Conservation (phyloP, 2,797 vertebrate genomes). For the Phoeniculus purpureus region DNA sequence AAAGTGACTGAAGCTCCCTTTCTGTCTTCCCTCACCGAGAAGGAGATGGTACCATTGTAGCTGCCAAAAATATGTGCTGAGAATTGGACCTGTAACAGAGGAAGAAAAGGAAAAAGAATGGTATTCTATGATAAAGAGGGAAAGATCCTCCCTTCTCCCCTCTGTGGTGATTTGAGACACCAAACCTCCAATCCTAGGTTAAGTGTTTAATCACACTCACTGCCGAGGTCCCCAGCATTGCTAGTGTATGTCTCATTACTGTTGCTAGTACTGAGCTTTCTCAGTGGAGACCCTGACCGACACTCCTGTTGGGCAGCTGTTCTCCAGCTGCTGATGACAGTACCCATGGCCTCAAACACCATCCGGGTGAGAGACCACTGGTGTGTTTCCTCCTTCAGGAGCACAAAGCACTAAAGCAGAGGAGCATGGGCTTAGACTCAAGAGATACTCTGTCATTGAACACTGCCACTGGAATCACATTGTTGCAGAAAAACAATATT, state of each 20-base stretch:
- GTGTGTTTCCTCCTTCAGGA: not conserved
- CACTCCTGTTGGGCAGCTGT: not conserved
- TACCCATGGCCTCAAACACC: not conserved
- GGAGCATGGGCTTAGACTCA: not conserved
- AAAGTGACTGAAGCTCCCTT: constrained; percentile 25
- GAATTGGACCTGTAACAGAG: constrained; percentile 82
- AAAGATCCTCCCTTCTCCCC: not conserved
- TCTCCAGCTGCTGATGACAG: not conserved
- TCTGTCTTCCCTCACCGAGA: constrained; percentile 81
- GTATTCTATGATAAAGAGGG: not conserved
- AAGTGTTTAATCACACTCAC: not conserved
- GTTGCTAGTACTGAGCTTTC: not conserved
- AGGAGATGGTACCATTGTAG: constrained; percentile 85
- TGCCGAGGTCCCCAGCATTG: not conserved
- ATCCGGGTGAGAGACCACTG: not conserved
- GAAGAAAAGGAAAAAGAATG: not conserved
- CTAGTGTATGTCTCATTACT: not conserved
- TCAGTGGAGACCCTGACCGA: not conserved
- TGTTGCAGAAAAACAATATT: not conserved
- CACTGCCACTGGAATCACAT: not conserved
- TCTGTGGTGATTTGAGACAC: not conserved
- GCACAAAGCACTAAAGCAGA: not conserved
- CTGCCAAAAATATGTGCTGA: constrained; percentile 83
- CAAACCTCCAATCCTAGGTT: not conserved
- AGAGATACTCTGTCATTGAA: not conserved